These are phyloP conservation scores for Gandaritis pyraliata DNA, from an alignment of 2,888 invertebrate species.

Conservation along the genomic window DNA sequence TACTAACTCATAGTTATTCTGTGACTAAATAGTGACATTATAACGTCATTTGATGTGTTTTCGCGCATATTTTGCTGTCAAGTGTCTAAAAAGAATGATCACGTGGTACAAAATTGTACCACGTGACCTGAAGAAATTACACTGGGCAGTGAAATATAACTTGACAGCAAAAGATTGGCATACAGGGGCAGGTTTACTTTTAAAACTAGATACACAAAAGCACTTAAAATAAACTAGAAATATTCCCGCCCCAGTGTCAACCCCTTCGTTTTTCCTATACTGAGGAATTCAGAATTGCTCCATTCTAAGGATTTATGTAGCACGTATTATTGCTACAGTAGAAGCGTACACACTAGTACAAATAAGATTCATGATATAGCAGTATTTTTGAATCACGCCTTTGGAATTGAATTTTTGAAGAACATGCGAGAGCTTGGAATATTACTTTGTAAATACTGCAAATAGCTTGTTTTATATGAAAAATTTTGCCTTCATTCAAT, in stretches of 20 bases:
- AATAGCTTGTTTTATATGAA: neutral
- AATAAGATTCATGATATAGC: slow-evolving; percentile 4
- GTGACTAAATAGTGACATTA: too few species aligned
- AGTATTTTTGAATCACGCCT: slow-evolving; percentile 13
- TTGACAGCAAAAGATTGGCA: too few species aligned
- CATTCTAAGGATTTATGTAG: slow-evolving; percentile 60
- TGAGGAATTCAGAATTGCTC: slow-evolving; percentile 56
- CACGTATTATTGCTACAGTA: slow-evolving; percentile 51
- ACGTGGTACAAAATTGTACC: too few species aligned
- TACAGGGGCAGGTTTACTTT: too few species aligned
- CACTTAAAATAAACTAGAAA: slow-evolving; percentile 22
- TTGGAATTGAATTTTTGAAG: slow-evolving; percentile 5
- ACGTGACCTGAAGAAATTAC: too few species aligned
- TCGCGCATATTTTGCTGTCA: too few species aligned
- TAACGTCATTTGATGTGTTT: too few species aligned
- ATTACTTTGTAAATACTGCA: neutral
- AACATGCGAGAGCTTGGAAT: neutral
- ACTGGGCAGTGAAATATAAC: too few species aligned
- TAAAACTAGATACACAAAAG: slow-evolving; percentile 4
- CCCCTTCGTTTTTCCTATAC: slow-evolving; percentile 53
- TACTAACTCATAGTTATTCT: too few species aligned
- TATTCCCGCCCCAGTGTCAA: slow-evolving; percentile 16
- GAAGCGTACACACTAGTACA: slow-evolving; percentile 23
- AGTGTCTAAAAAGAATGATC: too few species aligned
- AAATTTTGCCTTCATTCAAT: too few species aligned